phyloP scores from a whole-genome alignment of 2,888 invertebrate species.

The Drosophila recens region DNA sequence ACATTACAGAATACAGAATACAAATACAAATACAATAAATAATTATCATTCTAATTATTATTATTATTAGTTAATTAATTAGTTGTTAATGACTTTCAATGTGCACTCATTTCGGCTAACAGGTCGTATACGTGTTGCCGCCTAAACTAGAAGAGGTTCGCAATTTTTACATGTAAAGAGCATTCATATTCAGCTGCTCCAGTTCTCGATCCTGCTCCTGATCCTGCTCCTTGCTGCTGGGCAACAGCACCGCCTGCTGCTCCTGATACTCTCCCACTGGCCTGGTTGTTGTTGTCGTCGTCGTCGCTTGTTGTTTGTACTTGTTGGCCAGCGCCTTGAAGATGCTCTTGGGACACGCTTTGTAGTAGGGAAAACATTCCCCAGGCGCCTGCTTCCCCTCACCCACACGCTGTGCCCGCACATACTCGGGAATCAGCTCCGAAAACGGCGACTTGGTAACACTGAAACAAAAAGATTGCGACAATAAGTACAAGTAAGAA shows the following conservation, averaged over 20 bases:
- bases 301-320: slow-evolving; percentile 69
- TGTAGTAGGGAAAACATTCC: slow-evolving; percentile 94
- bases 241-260: slow-evolving; percentile 76
- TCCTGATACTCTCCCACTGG: slow-evolving; percentile 81
- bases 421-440: slow-evolving; percentile 90
- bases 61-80: slow-evolving; percentile 35
- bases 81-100: slow-evolving; percentile 83
- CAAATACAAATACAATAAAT: slow-evolving; percentile 58
- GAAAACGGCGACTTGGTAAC: slow-evolving; percentile 94
- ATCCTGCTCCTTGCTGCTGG: slow-evolving; percentile 73
- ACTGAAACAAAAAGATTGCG: slow-evolving; percentile 84
- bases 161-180: slow-evolving; percentile 53
- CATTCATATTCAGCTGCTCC: slow-evolving; percentile 33
- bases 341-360: slow-evolving; percentile 92
- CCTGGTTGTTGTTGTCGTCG: slow-evolving; percentile 26
- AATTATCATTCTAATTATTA: slow-evolving; percentile 34
- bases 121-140: slow-evolving; percentile 17
- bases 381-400: slow-evolving; percentile 88
- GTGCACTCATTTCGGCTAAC: slow-evolving; percentile 73
- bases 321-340: slow-evolving; percentile 86
- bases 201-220: slow-evolving; percentile 56
- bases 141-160: slow-evolving; percentile 53
- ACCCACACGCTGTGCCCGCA: slow-evolving; percentile 92
- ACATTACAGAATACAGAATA: slow-evolving; percentile 41
- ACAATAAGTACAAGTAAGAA: not conserved